A percentile compares a stretch with the other conserved stretches of the same genome.
Evolutionary conservation across 2,113 vertebrate species (phyloP).

Genomic region (Chiloscyllium plagiosum): DNA sequence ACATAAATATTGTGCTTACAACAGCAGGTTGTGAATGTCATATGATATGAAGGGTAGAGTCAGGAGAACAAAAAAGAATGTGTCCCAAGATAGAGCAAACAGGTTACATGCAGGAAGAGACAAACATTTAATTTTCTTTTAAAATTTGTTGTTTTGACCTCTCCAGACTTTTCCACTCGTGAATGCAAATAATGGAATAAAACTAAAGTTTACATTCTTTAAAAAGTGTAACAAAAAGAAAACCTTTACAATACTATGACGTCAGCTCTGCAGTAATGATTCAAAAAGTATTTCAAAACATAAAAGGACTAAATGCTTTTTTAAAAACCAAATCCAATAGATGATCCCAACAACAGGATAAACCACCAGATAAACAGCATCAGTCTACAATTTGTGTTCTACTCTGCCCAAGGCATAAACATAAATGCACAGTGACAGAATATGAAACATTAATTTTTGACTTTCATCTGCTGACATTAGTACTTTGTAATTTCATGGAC

Average conservation of each 20-base stretch:
- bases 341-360: neutral
- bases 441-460: too few relatives aligned
- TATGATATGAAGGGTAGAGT: neutral
- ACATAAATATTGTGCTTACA: too few relatives aligned
- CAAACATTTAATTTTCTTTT: too few relatives aligned
- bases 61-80: neutral
- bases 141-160: too few relatives aligned
- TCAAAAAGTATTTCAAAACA: neutral
- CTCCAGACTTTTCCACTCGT: too few relatives aligned
- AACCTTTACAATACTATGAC: neutral
- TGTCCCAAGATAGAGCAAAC: neutral
- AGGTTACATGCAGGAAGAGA: neutral
- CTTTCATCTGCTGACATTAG: too few relatives aligned
- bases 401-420: neutral
- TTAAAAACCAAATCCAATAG: neutral
- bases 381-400: too few relatives aligned
- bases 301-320: neutral
- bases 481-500: too few relatives aligned
- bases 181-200: neutral
- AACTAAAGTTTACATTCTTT: neutral
- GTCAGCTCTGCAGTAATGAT: neutral
- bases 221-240: neutral
- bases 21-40: too few relatives aligned
- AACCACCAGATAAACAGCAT: neutral
- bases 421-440: neutral